These are phyloP conservation scores for Limonius californicus DNA, from an alignment of 1,140 invertebrate genomes.

Conservation along the genomic window DNA sequence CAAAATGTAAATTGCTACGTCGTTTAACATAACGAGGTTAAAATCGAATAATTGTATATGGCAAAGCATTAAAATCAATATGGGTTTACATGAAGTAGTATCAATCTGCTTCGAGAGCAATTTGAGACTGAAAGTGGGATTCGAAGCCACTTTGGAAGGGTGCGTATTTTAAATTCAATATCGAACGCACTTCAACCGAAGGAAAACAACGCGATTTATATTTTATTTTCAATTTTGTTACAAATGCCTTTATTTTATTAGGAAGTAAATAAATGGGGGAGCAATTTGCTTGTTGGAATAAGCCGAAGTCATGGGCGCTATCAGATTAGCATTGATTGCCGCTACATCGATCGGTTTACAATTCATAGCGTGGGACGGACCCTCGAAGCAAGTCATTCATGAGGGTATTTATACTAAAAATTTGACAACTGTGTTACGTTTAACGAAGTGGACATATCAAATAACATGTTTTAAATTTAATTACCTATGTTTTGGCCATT, in stretches of 20 bases:
- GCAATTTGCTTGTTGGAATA: slow-evolving; percentile 12
- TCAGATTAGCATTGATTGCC: slow-evolving; percentile 18
- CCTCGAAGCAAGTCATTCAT: slow-evolving; percentile 8
- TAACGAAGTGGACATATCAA: background rate
- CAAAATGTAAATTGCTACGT: too few species aligned
- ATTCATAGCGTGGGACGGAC: slow-evolving; percentile 14
- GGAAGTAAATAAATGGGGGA: slow-evolving; percentile 17
- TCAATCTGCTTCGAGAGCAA: too few species aligned
- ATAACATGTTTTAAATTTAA: background rate
- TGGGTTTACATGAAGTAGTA: too few species aligned
- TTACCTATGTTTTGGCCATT: too few species aligned
- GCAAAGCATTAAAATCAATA: too few species aligned
- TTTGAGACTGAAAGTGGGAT: too few species aligned
- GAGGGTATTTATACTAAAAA: slow-evolving; percentile 12
- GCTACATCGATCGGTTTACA: slow-evolving; percentile 17
- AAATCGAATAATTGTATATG: too few species aligned
- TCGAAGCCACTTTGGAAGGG: too few species aligned
- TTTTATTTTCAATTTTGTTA: slow-evolving; percentile 22
- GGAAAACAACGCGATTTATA: slow-evolving; percentile 11
- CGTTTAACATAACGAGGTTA: too few species aligned
- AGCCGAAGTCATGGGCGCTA: slow-evolving; percentile 16
- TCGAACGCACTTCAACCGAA: background rate
- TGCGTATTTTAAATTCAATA: too few species aligned
- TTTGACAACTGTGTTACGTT: slow-evolving; percentile 1
- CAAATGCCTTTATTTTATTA: slow-evolving; percentile 22